phyloP scores from a whole-genome alignment of 2,113 vertebrate genomes.

The Eurystomus gularis region DNA sequence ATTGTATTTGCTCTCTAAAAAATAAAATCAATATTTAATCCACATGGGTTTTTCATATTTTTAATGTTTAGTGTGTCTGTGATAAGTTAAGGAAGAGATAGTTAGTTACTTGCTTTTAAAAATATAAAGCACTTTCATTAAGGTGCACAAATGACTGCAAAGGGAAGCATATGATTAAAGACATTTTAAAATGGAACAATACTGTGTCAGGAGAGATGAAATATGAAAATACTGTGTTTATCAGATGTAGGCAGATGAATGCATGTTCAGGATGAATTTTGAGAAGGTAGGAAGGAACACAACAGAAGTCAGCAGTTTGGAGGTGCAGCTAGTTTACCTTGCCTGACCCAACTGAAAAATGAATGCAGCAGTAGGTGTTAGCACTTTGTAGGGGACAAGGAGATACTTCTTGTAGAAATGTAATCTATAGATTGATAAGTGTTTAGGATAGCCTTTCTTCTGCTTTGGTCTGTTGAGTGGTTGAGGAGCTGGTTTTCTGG shows the following conservation, averaged over 20 bases:
- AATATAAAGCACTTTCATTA: neutral
- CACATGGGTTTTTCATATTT: conserved; percentile 2
- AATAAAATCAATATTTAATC: conserved; percentile 66
- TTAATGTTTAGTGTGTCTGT: neutral
- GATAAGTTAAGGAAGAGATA: neutral
- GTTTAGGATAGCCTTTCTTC: neutral
- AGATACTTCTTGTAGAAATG: neutral
- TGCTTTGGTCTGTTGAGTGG: neutral
- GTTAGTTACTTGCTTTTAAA: neutral
- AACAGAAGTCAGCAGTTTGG: neutral
- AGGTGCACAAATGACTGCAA: neutral
- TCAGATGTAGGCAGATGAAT: neutral
- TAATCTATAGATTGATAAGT: neutral
- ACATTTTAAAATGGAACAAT: neutral
- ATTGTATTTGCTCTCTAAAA: conserved; percentile 67
- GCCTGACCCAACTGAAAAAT: neutral
- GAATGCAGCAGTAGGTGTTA: neutral
- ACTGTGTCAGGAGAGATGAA: neutral
- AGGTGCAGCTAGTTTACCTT: neutral
- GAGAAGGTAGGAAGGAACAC: neutral
- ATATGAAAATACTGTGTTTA: neutral
- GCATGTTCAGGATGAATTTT: neutral
- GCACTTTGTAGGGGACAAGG: neutral
- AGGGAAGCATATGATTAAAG: neutral
- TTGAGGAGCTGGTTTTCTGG: neutral